phyloP scores from a whole-genome alignment of 2,797 vertebrate species.

The Coregonus ussuriensis region DNA sequence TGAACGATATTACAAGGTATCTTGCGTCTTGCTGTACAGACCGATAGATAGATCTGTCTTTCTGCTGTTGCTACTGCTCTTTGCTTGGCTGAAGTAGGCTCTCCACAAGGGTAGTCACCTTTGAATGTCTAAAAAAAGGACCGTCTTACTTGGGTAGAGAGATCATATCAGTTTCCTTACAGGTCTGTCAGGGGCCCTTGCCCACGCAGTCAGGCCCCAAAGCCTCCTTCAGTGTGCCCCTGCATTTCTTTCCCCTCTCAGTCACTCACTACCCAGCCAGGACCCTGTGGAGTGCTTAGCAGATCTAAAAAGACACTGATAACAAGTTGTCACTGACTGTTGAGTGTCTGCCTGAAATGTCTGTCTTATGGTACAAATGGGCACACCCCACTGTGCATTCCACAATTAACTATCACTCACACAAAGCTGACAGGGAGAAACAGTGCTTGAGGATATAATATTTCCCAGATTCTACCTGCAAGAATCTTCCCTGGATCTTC shows the following conservation, averaged over 20 bases:
- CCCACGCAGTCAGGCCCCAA: conserved; percentile 16
- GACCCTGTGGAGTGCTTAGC: conserved; percentile 12
- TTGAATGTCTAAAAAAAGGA: conserved; percentile 68
- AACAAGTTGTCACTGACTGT: conserved; percentile 20
- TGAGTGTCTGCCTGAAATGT: conserved; percentile 28
- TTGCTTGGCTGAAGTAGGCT: conserved; percentile 22
- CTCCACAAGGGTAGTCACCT: conserved; percentile 35
- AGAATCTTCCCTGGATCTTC: not conserved
- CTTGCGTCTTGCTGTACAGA: not conserved
- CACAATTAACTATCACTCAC: conserved; percentile 8
- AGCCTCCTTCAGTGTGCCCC: conserved; percentile 16
- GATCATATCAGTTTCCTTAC: conserved; percentile 63
- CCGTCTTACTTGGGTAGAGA: conserved; percentile 53
- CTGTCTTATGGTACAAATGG: conserved; percentile 30
- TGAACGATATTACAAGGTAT: not conserved
- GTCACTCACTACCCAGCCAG: not conserved
- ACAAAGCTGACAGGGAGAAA: conserved; percentile 26
- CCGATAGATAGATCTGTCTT: conserved; percentile 17
- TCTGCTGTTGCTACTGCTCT: conserved; percentile 15
- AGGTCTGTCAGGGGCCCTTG: conserved; percentile 3
- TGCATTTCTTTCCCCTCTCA: conserved; percentile 4
- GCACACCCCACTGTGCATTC: conserved; percentile 11
- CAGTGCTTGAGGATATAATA: not conserved
- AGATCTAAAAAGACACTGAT: conserved; percentile 27
- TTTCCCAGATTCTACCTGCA: not conserved